Base-by-base conservation (phyloP, 2,888 invertebrate genomes). In the Epinotia brunnichana region DNA sequence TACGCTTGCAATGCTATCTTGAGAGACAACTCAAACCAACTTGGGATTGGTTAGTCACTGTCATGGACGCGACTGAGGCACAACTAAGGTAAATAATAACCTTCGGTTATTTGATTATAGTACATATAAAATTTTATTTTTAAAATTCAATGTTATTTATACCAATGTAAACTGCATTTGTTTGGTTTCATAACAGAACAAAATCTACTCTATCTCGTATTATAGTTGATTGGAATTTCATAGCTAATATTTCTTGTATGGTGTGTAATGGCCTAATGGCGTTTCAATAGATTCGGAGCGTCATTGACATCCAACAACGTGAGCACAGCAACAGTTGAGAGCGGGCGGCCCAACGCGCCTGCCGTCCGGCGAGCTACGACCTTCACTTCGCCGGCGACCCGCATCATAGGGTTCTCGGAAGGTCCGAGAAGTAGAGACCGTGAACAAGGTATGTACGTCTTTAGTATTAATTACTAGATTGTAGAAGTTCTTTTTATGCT, bases 1-100 rank as follows among this genome's bases (percentile, higher is more conserved):
- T 96, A 74, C 96, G 96, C 76, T 92, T 98, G 70, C 98, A 98
- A 94, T 97, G 95, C 79, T 97, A 97, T 86, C 94, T 98, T 75
- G 98, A 98, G 87, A 94, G 95, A 68, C 96, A 97, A 75, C 94
- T 99, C 76, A 97, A 97, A 85, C 96, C 96, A 24, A 98, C 98
- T 0, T 99, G 99, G 99, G 97, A 98, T 86, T 99, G 99, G 99
- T 94, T 99, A 66, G 95, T 98, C 76, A 97, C 97, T 0, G 98
- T 99, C 2, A 98, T 99, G 99, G 99, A 99, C 85, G 97, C 99
- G 0, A 99, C 99, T 0, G 99, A 99, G 91, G 98, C 99, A 0
- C 99, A 99, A 87, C 93, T 99, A 2, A 95, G 93, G 93, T 93
- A 60, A 66, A 0, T 44, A 17, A 41, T 39, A 10, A 0, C 1